Evolutionary conservation across 2,888 invertebrate genomes (phyloP).

Genomic region (Hoplodrina ambigua): DNA sequence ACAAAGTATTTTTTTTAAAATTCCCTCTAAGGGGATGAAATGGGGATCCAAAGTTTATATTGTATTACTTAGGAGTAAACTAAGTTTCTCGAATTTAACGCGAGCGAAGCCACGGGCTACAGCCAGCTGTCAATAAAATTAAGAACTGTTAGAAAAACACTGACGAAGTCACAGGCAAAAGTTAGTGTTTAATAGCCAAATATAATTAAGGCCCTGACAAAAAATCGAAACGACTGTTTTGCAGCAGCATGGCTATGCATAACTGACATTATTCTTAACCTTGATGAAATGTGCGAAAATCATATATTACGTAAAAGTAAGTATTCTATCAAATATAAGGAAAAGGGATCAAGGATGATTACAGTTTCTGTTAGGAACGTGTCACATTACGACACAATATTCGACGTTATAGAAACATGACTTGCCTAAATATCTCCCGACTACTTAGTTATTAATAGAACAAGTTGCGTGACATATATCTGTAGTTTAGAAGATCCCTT

Average conservation of each 20-base stretch:
- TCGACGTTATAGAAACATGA: conserved; percentile 22
- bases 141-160: too few species aligned
- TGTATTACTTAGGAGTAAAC: too few species aligned
- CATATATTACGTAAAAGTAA: conserved; percentile 37
- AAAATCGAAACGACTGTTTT: conserved; percentile 3
- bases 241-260: neutral
- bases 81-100: too few species aligned
- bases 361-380: conserved; percentile 37
- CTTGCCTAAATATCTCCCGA: conserved; percentile 4
- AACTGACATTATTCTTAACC: neutral
- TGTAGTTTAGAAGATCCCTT: conserved; percentile 13
- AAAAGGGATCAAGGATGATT: conserved; percentile 55
- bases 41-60: too few species aligned
- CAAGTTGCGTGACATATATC: conserved; percentile 15
- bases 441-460: conserved; percentile 28
- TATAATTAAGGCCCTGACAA: neutral
- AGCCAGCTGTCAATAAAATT: too few species aligned
- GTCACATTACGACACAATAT: conserved; percentile 33
- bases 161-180: too few species aligned
- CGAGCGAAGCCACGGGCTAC: too few species aligned
- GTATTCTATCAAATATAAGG: conserved; percentile 32
- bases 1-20: too few species aligned
- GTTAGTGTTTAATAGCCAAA: too few species aligned
- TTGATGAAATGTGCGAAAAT: conserved; percentile 53
- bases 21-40: too few species aligned